Evolutionary conservation across 2,113 vertebrate genomes (phyloP).

Genomic region (Empidonax traillii): DNA sequence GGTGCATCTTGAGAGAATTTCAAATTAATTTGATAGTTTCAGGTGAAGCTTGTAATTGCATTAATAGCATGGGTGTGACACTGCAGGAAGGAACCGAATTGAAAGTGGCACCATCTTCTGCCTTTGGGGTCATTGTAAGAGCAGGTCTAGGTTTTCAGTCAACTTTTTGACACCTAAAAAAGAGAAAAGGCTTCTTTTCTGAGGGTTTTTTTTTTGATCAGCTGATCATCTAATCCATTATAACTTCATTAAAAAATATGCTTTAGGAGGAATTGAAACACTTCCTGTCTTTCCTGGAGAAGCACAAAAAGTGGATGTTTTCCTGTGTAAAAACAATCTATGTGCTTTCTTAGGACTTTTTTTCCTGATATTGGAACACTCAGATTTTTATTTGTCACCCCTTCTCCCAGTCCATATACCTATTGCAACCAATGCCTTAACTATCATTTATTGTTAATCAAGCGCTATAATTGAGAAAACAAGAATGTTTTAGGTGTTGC

Average conservation of each 20-base stretch:
- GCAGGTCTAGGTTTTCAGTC: background rate
- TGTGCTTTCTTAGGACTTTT: background rate
- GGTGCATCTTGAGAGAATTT: background rate
- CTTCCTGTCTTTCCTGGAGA: constrained; percentile 12
- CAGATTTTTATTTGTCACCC: background rate
- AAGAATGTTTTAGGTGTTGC: background rate
- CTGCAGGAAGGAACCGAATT: background rate
- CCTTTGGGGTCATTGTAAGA: background rate
- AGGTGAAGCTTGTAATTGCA: background rate
- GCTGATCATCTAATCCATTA: background rate
- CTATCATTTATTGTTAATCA: background rate
- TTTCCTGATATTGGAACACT: background rate
- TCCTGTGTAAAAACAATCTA: background rate
- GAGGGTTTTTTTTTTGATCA: background rate
- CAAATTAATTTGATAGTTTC: background rate
- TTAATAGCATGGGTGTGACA: constrained; percentile 7
- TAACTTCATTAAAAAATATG: background rate
- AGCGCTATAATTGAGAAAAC: background rate
- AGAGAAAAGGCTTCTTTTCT: background rate
- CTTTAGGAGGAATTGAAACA: background rate
- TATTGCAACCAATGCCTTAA: background rate
- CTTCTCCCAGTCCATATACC: background rate
- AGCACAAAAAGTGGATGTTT: background rate
- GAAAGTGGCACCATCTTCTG: background rate
- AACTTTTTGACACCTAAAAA: background rate